These are phyloP conservation scores for Coelopa frigida DNA, from an alignment of 1,140 invertebrate species.

Conservation along the genomic window DNA sequence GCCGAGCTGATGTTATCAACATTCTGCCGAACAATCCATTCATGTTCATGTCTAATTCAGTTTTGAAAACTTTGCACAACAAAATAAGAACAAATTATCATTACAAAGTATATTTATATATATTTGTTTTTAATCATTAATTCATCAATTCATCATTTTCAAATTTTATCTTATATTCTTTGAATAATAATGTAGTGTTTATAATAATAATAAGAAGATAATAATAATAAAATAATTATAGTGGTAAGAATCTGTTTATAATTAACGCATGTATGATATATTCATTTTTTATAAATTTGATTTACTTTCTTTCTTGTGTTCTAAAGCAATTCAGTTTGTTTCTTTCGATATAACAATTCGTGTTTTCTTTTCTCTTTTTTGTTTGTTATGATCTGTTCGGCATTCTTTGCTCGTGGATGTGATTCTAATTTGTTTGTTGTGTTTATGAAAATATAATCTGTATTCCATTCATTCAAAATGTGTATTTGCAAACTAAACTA, in stretches of 20 bases:
- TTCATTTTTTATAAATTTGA: conserved; percentile 7
- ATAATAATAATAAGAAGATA: conserved; percentile 40
- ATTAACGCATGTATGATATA: background rate
- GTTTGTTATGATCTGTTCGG: background rate
- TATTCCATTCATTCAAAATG: too few species aligned
- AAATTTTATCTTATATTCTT: conserved; percentile 35
- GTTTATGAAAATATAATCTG: too few species aligned
- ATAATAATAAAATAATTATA: conserved; percentile 17
- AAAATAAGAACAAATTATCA: too few species aligned
- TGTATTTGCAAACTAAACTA: too few species aligned
- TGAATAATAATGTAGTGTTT: conserved; percentile 40
- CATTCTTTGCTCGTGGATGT: too few species aligned
- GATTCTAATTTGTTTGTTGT: too few species aligned
- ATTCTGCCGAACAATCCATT: too few species aligned
- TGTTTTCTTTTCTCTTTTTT: conserved; percentile 6
- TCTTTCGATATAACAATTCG: conserved; percentile 6
- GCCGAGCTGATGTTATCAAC: too few species aligned
- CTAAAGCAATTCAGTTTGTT: conserved; percentile 10
- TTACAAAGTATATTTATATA: too few species aligned
- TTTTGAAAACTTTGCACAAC: too few species aligned
- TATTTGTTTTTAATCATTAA: too few species aligned
- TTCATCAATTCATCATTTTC: conserved; percentile 32
- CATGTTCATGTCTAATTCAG: too few species aligned
- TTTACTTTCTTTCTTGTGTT: conserved; percentile 12
- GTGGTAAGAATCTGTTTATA: background rate